Conservation (phyloP, 2,888 invertebrate genomes). For the Ganaspis brasiliensis region DNA sequence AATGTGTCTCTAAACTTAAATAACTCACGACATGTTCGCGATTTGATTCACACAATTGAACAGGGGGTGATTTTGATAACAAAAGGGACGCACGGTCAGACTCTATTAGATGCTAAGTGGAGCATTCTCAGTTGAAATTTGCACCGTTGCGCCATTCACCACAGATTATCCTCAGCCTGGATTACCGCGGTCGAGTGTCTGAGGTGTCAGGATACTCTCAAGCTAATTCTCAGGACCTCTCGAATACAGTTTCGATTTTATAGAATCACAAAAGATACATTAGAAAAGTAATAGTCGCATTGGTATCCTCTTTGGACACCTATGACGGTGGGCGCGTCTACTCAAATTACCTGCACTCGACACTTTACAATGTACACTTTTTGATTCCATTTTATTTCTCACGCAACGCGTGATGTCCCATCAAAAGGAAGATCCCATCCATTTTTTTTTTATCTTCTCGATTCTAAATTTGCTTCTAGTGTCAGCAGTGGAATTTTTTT, state of each 20-base stretch:
- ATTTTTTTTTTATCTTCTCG: neutral
- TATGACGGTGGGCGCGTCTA: slow-evolving; percentile 55
- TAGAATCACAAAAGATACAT: slow-evolving; percentile 47
- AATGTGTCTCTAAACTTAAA: neutral
- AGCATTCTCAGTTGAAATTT: slow-evolving; percentile 71
- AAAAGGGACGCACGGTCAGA: slow-evolving; percentile 40
- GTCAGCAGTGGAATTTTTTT: too few species aligned
- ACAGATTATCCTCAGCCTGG: slow-evolving; percentile 75
- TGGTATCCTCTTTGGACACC: slow-evolving; percentile 52
- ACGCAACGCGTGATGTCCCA: slow-evolving; percentile 20
- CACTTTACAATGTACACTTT: neutral
- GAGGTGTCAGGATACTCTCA: slow-evolving; percentile 66
- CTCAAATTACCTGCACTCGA: slow-evolving; percentile 55
- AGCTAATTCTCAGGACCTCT: slow-evolving; percentile 68
- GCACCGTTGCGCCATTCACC: slow-evolving; percentile 71
- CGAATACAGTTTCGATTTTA: slow-evolving; percentile 54
- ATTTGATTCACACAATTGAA: slow-evolving; percentile 47
- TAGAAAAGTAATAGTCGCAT: slow-evolving; percentile 52
- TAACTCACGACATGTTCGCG: slow-evolving; percentile 21
- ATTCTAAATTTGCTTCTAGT: neutral
- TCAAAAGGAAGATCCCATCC: neutral
- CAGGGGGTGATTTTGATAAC: slow-evolving; percentile 35
- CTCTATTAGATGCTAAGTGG: slow-evolving; percentile 61
- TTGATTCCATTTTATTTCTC: slow-evolving; percentile 35
- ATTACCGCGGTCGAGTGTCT: slow-evolving; percentile 63